Percentiles rank a stretch among this genome's conserved stretches.
phyloP scores from a whole-genome alignment of 1,140 invertebrate species.

The Bombus soroeensis region DNA sequence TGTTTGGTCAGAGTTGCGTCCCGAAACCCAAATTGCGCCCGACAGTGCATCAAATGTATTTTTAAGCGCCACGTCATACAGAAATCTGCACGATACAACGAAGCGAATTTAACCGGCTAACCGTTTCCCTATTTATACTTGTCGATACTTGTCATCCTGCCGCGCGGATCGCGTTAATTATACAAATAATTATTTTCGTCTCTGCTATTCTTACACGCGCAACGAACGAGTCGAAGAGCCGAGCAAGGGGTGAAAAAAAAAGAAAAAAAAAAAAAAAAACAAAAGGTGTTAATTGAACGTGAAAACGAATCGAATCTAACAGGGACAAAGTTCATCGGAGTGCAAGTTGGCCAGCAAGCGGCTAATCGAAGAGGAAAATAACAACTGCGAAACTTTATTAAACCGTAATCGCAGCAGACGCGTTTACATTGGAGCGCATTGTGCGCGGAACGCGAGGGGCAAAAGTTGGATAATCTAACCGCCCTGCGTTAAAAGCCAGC shows the following conservation, averaged over 20 bases:
- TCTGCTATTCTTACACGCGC: background rate
- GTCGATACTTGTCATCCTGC: too few relatives aligned
- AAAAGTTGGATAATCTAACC: slow-evolving; percentile 20
- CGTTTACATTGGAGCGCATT: slow-evolving; percentile 3
- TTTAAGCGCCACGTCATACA: too few relatives aligned
- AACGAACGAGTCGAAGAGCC: background rate
- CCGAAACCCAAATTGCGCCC: too few relatives aligned
- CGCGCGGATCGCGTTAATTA: too few relatives aligned
- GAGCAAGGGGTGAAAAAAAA: background rate
- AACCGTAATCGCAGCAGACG: slow-evolving; percentile 18
- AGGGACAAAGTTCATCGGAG: background rate
- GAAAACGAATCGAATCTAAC: slow-evolving; percentile 1
- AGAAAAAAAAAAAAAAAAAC: background rate
- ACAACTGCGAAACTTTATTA: slow-evolving; percentile 24
- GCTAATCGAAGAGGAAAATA: slow-evolving; percentile 9
- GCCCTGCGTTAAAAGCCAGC: slow-evolving; percentile 25
- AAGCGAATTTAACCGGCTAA: too few relatives aligned
- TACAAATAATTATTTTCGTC: too few relatives aligned
- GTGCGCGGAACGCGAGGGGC: background rate
- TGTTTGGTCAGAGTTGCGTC: too few relatives aligned
- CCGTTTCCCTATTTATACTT: too few relatives aligned
- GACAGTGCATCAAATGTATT: too few relatives aligned
- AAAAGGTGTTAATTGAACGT: background rate
- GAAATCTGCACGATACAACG: too few relatives aligned
- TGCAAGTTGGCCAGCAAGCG: background rate